Percentiles rank a stretch among this genome's conserved stretches.
phyloP scores from a whole-genome alignment of 2,113 vertebrate species.

The Haemorhous mexicanus region DNA sequence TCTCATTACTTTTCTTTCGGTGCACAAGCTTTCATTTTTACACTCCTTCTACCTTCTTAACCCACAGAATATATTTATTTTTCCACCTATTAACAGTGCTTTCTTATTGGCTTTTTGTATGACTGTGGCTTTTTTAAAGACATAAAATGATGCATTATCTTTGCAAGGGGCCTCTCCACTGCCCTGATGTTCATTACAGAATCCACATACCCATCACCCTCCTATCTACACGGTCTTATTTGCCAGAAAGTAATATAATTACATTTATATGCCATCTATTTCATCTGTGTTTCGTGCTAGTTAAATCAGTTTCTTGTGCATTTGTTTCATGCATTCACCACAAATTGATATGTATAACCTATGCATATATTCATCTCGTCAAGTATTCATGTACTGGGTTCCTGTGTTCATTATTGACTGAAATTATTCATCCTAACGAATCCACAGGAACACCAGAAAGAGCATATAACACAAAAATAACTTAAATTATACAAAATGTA shows the following conservation, averaged over 20 bases:
- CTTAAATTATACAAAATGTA: constrained; percentile 53
- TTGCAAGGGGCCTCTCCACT: not conserved
- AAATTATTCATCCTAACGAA: constrained; percentile 67
- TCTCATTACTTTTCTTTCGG: not conserved
- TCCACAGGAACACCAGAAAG: constrained; percentile 53
- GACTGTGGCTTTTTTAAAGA: not conserved
- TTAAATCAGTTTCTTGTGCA: constrained; percentile 58
- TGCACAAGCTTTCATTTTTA: not conserved
- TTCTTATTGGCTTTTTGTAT: not conserved
- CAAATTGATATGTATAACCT: constrained; percentile 62
- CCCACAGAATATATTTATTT: constrained; percentile 8
- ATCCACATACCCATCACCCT: not conserved
- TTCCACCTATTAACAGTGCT: not conserved
- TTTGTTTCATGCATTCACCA: constrained; percentile 62
- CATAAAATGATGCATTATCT: not conserved
- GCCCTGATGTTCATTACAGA: constrained; percentile 30
- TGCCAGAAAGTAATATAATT: constrained; percentile 44
- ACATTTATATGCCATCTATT: constrained; percentile 42
- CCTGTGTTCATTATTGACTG: constrained; percentile 65
- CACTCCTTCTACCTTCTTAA: not conserved
- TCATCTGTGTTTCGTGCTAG: constrained; percentile 25
- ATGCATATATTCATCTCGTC: constrained; percentile 70
- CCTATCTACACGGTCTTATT: not conserved
- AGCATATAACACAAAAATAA: constrained; percentile 52
- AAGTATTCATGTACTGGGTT: constrained; percentile 65